Percentiles rank a stretch among this genome's conserved stretches.
phyloP scores from a whole-genome alignment of 2,888 invertebrate genomes.

The Geophilus truncorum region DNA sequence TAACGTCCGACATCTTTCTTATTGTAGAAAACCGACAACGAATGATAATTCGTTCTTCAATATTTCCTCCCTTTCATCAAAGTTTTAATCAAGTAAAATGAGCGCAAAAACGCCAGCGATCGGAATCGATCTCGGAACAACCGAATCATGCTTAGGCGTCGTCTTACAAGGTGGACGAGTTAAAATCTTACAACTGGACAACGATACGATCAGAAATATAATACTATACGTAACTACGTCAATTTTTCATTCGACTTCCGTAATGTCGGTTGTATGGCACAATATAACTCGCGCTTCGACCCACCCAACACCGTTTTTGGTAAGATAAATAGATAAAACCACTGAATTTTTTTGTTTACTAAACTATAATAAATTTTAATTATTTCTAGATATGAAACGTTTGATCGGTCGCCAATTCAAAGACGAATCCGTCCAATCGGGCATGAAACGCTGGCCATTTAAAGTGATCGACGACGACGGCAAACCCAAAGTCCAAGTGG shows the following conservation, averaged over 20 bases:
- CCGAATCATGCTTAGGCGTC: constrained; percentile 89
- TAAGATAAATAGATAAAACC: too few relatives aligned
- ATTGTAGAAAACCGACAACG: too few relatives aligned
- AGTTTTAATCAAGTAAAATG: too few relatives aligned
- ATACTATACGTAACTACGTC: constrained; percentile 49
- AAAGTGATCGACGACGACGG: constrained; percentile 35
- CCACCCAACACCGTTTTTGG: constrained; percentile 36
- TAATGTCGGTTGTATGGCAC: constrained; percentile 43
- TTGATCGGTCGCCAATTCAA: constrained; percentile 53
- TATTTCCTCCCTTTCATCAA: too few relatives aligned
- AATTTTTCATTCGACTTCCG: constrained; percentile 53
- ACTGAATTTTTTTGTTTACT: too few relatives aligned
- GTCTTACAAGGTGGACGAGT: constrained; percentile 77
- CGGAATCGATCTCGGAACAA: constrained; percentile 97
- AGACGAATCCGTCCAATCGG: constrained; percentile 52
- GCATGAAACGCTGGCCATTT: constrained; percentile 63
- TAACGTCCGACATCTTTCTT: too few relatives aligned
- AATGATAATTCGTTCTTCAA: too few relatives aligned
- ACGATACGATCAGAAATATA: constrained; percentile 69
- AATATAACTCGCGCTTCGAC: constrained; percentile 35
- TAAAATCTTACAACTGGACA: constrained; percentile 75
- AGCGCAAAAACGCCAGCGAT: constrained; percentile 70
- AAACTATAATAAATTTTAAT: too few relatives aligned
- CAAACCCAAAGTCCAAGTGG: constrained; percentile 1
- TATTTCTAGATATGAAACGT: constrained; percentile 47